Base-by-base conservation (phyloP, 2,113 vertebrate genomes). In the Daboia siamensis region DNA sequence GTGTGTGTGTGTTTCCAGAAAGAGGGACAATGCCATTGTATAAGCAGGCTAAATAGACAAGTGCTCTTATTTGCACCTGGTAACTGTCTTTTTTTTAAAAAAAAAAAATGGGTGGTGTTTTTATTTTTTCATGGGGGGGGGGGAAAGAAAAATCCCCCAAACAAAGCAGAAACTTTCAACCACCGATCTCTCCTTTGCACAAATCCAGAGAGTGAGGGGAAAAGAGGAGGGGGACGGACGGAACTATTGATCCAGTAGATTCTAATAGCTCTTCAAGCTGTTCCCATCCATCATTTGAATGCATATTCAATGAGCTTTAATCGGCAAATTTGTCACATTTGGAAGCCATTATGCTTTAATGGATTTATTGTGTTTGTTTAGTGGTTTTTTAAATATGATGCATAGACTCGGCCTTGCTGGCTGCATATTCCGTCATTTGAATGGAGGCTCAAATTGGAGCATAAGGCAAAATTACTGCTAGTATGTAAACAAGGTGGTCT, bases 291-390 rank as follows among this genome's bases (percentile, higher is more conserved):
- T 97, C 96, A 97, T 93, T 96, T 96, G 95, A 97, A 97, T 96
- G 95, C 96, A 95, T 94, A 96, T 96, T 97, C 96, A 96, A 95
- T 97, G 96, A 97, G 95, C 93, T 97, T 96, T 97, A 97, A 97
- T 97, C 95, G 95, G 94, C 94, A 96, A 97, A 97, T 97, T 96
- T 96, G 96, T 96, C 96, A 97, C 29, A 39, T 95, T 93, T 97
- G 95, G 95, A 94, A 96, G 92, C 87, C 93, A 96, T 96, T 96
- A 96, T 3, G 13, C 94, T 93, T 95, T 96, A 96, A 96, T 94
- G 95, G 95, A 96, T 96, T 97, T 95, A 97, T 95, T 96, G 95
- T 96, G 94, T 97, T 97, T 96, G 94, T 94, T 95, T 96, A 95
- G 92, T 94, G 93, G 89, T 91, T 94, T 94, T 93, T 92, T 80